Base-by-base conservation (phyloP, 1,140 invertebrate genomes). In the Camponotus vicinus region DNA sequence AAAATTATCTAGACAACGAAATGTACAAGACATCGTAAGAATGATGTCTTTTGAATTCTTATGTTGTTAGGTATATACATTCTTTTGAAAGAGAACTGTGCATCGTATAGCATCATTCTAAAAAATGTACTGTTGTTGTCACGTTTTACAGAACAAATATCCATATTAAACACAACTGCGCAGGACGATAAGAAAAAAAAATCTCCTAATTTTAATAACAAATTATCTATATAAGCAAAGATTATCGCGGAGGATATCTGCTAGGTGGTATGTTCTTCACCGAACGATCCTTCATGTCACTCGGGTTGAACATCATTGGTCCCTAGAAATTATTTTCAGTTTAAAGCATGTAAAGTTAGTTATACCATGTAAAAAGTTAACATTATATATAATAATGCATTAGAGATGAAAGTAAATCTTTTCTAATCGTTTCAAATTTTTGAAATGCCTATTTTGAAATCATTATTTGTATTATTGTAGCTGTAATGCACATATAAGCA, bases 221-320 rank as follows among this genome's bases (percentile, higher is more conserved):
- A 83, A 64, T 77, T 21, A 15, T 66, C 61, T 66, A 27, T n/a
- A 21, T 52, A 82, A 83, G 15, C n/a, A 71, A 83, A 73, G 85
- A 84, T 92, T 93, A 94, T 93, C 94, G 93, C 66, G 93, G 93
- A 77, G 93, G 92, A 85, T 94, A 94, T 88, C 92, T 91, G 71
- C 59, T 93, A 40, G 88, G 71, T 37, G 91, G 84, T 18, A 87
- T 52, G 21, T 88, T 89, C 75, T 94, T 94, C 83, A 85, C 83
- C 57, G 93, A 90, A 89, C 89, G 91, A 92, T 94, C 90, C 88
- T 93, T 94, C 82, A 91, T 82, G 34, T 93, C 91, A 79, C 85
- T 90, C 59, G 93, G 91, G 86, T 94, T 93, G 89, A 90, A 93
- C 93, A 94, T 94, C 92, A 93, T 93, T 93, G 93, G 92, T 94